Evolutionary conservation across 2,797 vertebrate genomes (phyloP), one percentile per base, ranked within the genome.

Genomic region (Cryptoblepharus egeriae): DNA sequence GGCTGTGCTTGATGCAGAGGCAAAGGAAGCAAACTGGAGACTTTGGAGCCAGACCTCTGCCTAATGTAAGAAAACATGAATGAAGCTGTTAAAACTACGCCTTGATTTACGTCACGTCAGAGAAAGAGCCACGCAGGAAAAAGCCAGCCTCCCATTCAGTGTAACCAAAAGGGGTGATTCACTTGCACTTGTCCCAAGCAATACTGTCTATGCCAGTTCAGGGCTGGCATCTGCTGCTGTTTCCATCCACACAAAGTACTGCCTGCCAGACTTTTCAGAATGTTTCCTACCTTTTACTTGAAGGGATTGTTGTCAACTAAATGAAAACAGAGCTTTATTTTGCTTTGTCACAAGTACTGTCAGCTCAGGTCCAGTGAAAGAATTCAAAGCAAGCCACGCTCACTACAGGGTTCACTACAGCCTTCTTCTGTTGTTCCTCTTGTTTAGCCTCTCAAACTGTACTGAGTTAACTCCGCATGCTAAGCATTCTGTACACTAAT

Each of bases 21-120:
- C 74, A 90, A 69, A 80, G 89, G 85, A 11, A 87, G 1, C 1
- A 89, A 83, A 67, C 93, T 83, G 71, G 75, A 52, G 87, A 77
- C 77, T 85, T 88, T 94, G 77, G 91, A 91, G 85, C 70, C 74
- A 65, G 92, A 83, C 11, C 37, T 70, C 73, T 93, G 92, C 91
- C 95, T 96, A 90, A 64, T 75, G 68, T 49, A 57, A 45, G 79
- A 84, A 91, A 78, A 65, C 28, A 80, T 79, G 3, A 77, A 35
- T 12, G 78, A 5, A 68, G 10, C 20, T 24, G 5, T 28, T 74
- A 87, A 72, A 1, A 57, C 4, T 69, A 37, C 71, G 28, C 1
- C 24, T 24, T 72, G 58, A 61, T 18, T 70, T 60, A 9, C 30
- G 22, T 35, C 18, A 3, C 39, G 22, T 26, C 52, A 42, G 0